Evolutionary conservation across 2,797 vertebrate genomes (phyloP).

Genomic region (Varecia variegata): DNA sequence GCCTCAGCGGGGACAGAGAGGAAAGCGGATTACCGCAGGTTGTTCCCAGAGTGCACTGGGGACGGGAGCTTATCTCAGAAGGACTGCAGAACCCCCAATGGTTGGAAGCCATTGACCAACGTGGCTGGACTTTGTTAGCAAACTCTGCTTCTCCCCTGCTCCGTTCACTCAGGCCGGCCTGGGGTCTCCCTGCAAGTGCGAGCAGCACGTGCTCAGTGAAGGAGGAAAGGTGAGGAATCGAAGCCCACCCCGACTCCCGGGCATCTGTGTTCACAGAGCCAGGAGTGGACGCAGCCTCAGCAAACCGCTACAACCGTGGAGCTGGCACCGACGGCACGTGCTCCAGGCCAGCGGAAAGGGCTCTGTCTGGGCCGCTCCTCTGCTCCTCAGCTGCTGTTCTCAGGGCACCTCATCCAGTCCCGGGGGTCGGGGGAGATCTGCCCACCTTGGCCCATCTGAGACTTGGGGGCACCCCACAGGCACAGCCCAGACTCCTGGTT

Average conservation of each 20-base stretch:
- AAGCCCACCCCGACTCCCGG: background rate
- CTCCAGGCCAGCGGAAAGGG: accelerated
- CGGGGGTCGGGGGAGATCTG: background rate
- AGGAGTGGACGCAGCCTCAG: background rate
- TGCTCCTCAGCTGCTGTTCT: background rate
- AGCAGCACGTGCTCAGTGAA: background rate
- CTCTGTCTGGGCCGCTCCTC: accelerated
- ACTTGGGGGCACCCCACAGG: background rate
- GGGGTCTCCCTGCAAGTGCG: background rate
- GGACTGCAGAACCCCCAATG: accelerated
- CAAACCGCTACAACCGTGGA: too few relatives aligned
- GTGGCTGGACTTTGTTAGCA: background rate
- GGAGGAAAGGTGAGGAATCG: background rate
- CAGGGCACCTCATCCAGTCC: background rate
- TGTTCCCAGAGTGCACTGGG: background rate
- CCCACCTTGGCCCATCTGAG: background rate
- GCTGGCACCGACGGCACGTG: accelerated
- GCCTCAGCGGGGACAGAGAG: background rate
- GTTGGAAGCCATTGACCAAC: too few relatives aligned
- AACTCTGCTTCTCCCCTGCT: background rate
- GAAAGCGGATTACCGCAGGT: accelerated
- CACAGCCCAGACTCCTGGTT: background rate
- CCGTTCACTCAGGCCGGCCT: background rate
- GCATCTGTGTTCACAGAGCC: accelerated
- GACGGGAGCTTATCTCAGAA: background rate